Evolutionary conservation across 2,888 invertebrate genomes (phyloP).

Genomic region (Caenorhabditis becei): DNA sequence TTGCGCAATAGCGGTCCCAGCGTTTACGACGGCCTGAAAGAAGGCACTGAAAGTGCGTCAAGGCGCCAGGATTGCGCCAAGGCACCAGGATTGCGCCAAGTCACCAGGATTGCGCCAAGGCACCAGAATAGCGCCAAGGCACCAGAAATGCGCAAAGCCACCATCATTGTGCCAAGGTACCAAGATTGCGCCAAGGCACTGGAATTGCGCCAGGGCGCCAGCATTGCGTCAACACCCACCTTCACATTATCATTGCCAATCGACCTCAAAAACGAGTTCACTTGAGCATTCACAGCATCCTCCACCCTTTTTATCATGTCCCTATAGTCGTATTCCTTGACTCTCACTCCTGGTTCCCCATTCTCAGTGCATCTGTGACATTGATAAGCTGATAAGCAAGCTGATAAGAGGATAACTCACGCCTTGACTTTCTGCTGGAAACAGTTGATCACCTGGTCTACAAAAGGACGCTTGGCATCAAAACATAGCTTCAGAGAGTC

Average conservation of each 20-base stretch:
- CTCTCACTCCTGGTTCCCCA: conserved; percentile 62
- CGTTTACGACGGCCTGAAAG: conserved; percentile 67
- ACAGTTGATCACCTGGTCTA: conserved; percentile 73
- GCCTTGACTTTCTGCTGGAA: conserved; percentile 72
- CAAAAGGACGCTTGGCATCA: conserved; percentile 69
- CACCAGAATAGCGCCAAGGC: no score
- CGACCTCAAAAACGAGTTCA: conserved; percentile 69
- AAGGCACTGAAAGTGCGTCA: not conserved
- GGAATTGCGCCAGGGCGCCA: not conserved
- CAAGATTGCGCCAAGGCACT: no score
- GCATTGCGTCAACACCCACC: conserved; percentile 39
- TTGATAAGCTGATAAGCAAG: no score
- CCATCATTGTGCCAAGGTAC: not conserved
- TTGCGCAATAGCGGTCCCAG: conserved; percentile 73
- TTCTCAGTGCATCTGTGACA: conserved; percentile 64
- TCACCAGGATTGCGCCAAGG: no score
- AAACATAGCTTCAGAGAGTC: conserved; percentile 72
- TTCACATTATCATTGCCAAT: conserved; percentile 68
- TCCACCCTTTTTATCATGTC: conserved; percentile 74
- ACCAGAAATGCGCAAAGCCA: no score
- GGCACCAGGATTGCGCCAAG: no score
- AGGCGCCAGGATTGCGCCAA: not conserved
- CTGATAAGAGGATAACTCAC: no score
- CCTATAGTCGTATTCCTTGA: conserved; percentile 74
- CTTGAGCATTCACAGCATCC: conserved; percentile 70